Evolutionary conservation across 2,888 invertebrate genomes (phyloP).

Genomic region (Cryptophagus acutangulus): DNA sequence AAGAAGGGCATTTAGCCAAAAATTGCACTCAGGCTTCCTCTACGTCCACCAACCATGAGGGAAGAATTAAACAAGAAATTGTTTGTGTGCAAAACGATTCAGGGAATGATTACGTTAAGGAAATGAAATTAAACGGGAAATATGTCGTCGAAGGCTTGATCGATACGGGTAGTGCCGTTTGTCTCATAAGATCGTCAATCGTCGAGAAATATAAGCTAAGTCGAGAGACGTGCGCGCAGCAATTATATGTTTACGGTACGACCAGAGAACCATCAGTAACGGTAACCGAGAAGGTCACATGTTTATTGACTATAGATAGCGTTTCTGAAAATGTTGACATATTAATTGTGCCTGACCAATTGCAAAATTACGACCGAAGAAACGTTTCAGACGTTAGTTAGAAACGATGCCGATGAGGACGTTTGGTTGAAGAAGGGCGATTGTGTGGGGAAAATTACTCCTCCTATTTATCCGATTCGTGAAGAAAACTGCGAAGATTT

Average conservation of each 20-base stretch:
- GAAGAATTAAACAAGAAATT: neutral
- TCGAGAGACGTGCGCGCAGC: neutral
- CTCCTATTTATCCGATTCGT: too few species aligned
- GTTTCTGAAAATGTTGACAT: constrained; percentile 19
- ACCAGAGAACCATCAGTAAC: neutral
- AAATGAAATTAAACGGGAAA: neutral
- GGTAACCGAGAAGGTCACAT: constrained; percentile 1
- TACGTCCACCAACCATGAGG: too few species aligned
- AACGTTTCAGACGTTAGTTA: constrained; percentile 1
- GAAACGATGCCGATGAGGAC: constrained; percentile 5
- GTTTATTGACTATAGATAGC: constrained; percentile 15
- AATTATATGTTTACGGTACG: constrained; percentile 8
- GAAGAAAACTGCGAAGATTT: neutral
- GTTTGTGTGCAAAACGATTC: neutral
- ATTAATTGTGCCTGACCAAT: constrained; percentile 27
- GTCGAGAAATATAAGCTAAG: constrained; percentile 10
- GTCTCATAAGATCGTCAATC: constrained; percentile 20
- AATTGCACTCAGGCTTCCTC: neutral
- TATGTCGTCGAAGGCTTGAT: constrained; percentile 11
- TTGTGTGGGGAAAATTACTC: constrained; percentile 1
- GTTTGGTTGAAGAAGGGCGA: neutral
- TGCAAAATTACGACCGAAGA: constrained; percentile 17
- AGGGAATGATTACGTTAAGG: too few species aligned
- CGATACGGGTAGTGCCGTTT: constrained; percentile 27
- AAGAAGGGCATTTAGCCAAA: neutral